Conservation (phyloP, 1,140 invertebrate species). For the Eueides isabella region DNA sequence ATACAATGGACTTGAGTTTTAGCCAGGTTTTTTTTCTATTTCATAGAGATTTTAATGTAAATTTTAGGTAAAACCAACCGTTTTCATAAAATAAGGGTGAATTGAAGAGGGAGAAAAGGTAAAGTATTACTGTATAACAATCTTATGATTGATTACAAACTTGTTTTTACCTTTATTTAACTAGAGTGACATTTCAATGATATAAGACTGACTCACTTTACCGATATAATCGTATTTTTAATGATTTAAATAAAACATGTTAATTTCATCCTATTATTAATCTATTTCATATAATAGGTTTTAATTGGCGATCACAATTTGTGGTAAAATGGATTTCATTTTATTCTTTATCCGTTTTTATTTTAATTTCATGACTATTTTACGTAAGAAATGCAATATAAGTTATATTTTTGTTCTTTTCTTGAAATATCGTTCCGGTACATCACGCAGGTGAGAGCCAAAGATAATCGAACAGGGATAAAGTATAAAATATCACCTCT, state of each 20-base stretch:
- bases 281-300: conserved; percentile 15
- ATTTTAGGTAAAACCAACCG: conserved; percentile 74
- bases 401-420: conserved; percentile 36
- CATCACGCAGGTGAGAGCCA: conserved; percentile 72
- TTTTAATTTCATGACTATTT: background rate
- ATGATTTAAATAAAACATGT: conserved; percentile 16
- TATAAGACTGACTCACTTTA: conserved; percentile 20
- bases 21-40: conserved; percentile 73
- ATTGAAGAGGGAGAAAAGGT: conserved; percentile 46
- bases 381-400: conserved; percentile 21
- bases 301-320: conserved; percentile 20
- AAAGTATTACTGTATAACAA: conserved; percentile 62
- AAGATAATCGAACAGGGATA: conserved; percentile 67
- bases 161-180: conserved; percentile 58
- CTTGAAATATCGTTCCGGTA: conserved; percentile 53
- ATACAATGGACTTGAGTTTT: conserved; percentile 75
- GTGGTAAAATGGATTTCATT: background rate
- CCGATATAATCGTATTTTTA: conserved; percentile 24
- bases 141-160: conserved; percentile 81
- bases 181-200: conserved; percentile 53
- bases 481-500: conserved; percentile 78
- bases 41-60: conserved; percentile 79
- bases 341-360: background rate
- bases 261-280: conserved; percentile 12
- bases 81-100: conserved; percentile 68